Percentiles rank a stretch among this genome's conserved stretches.
These are phyloP conservation scores for Zhuqinia jingwanae DNA, from an alignment of 2,888 invertebrate species.

Conservation along the genomic window DNA sequence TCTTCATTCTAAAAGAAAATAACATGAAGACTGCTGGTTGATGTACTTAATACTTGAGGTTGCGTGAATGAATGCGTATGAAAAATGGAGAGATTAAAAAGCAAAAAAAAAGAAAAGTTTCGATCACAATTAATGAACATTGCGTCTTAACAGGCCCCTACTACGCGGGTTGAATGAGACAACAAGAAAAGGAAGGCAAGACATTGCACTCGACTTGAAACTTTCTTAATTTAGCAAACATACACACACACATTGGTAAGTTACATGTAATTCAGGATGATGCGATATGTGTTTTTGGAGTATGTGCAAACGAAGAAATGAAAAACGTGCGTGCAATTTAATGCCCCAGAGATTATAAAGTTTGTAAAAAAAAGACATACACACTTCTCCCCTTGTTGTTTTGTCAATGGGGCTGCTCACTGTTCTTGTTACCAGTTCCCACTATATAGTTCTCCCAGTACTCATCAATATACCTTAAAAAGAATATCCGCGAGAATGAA, in stretches of 20 bases:
- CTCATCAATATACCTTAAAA: slow-evolving; percentile 1
- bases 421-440: slow-evolving; percentile 1
- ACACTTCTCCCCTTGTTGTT: slow-evolving; percentile 44
- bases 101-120: slow-evolving; percentile 14
- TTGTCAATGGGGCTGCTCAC: slow-evolving; percentile 52
- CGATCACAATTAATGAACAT: slow-evolving; percentile 63
- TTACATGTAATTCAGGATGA: neutral
- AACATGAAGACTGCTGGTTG: no score
- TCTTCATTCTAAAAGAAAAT: slow-evolving; percentile 29
- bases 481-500: no score
- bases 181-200: slow-evolving; percentile 29
- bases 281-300: neutral
- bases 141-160: slow-evolving; percentile 47
- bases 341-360: slow-evolving; percentile 51
- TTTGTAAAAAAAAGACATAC: slow-evolving; percentile 2
- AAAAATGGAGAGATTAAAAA: neutral
- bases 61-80: no score
- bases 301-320: slow-evolving; percentile 10
- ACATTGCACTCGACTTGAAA: slow-evolving; percentile 57
- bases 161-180: neutral
- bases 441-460: neutral
- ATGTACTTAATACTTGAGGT: no score
- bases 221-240: slow-evolving; percentile 45
- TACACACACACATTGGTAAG: neutral
- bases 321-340: slow-evolving; percentile 56